Percentiles rank a stretch among this genome's conserved stretches.
These are phyloP conservation scores for Phalanger gymnotis DNA, from an alignment of 2,797 vertebrate species.

Conservation along the genomic window DNA sequence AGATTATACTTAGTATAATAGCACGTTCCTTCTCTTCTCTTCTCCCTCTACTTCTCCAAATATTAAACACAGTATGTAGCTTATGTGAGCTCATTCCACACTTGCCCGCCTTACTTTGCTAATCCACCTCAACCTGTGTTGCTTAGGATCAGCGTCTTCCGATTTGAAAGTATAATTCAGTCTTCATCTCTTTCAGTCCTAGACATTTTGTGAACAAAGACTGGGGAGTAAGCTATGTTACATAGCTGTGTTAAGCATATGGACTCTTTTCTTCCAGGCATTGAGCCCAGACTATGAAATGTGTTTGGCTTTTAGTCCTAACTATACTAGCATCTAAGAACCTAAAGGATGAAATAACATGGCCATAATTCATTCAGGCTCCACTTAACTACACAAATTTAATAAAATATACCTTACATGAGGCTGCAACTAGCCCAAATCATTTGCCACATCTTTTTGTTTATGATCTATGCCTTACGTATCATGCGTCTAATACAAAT, in stretches of 20 bases:
- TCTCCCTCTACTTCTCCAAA: conserved; percentile 27
- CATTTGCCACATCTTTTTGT: conserved; percentile 63
- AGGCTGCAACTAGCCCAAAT: conserved; percentile 57
- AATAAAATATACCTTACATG: conserved; percentile 59
- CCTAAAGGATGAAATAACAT: conserved; percentile 78
- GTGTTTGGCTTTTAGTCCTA: conserved; percentile 87
- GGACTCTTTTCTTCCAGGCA: conserved; percentile 87
- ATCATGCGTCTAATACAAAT: conserved; percentile 37
- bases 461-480: conserved; percentile 22
- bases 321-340: conserved; percentile 82
- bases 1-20: conserved; percentile 64
- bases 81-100: conserved; percentile 74
- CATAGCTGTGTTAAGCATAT: conserved; percentile 87
- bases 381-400: conserved; percentile 61
- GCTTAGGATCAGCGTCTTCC: conserved; percentile 83
- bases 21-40: conserved; percentile 46
- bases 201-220: conserved; percentile 89
- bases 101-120: conserved; percentile 83
- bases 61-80: conserved; percentile 60
- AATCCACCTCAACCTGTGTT: conserved; percentile 84
- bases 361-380: conserved; percentile 75
- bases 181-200: conserved; percentile 84
- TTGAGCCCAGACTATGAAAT: conserved; percentile 87
- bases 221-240: conserved; percentile 84
- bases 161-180: conserved; percentile 89